Conservation (phyloP, 1,140 invertebrate genomes). For the Drosophila obscura region DNA sequence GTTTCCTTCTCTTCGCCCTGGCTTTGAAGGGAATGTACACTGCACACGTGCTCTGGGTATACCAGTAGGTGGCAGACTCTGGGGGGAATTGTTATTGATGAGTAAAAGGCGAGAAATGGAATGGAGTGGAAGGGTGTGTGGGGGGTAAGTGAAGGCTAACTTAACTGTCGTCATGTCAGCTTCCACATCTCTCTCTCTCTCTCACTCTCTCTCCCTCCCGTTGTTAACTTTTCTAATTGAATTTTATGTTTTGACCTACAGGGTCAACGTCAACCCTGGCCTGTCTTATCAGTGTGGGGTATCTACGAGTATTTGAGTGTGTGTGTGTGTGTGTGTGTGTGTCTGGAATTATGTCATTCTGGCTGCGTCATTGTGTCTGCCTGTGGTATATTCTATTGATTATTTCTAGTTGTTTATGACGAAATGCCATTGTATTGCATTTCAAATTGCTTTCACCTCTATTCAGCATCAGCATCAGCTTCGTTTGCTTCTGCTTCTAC, state of each 20-base stretch:
- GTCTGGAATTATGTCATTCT: constrained; percentile 71
- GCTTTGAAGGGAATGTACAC: constrained; percentile 50
- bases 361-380: constrained; percentile 78
- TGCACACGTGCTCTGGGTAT: constrained; percentile 47
- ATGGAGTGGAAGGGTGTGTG: too few relatives aligned
- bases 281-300: constrained; percentile 54
- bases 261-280: constrained; percentile 35
- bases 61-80: constrained; percentile 20
- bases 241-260: constrained; percentile 58
- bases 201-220: constrained; percentile 8
- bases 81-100: constrained; percentile 43
- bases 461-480: background rate
- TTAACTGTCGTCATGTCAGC: constrained; percentile 47
- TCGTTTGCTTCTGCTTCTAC: background rate
- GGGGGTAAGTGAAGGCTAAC: constrained; percentile 44
- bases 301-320: background rate
- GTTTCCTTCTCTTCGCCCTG: constrained; percentile 41
- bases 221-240: constrained; percentile 73
- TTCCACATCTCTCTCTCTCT: background rate
- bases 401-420: constrained; percentile 71
- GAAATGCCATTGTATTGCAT: constrained; percentile 60
- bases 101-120: background rate
- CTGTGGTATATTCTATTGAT: constrained; percentile 57
- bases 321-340: constrained; percentile 9
- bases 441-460: constrained; percentile 52